Base-by-base conservation (phyloP, 2,797 vertebrate species). In the Psittacula derbiana region DNA sequence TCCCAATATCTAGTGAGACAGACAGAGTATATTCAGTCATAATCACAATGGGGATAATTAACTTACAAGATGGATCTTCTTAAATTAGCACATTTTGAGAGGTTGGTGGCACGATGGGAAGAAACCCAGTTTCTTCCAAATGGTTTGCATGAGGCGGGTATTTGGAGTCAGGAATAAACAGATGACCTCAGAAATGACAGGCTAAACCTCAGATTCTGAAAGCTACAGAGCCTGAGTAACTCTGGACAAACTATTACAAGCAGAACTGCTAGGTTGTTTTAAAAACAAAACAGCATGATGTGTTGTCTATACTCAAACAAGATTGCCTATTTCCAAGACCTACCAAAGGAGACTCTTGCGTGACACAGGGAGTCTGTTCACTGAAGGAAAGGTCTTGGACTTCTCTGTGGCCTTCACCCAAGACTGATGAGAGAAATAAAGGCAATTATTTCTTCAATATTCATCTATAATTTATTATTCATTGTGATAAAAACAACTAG, bases 321-420 rank as follows among this genome's bases (percentile, higher is more conserved):
- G 3, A 21, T 14, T 64, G 12, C 2, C 31, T 27, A 49, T 52
- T 93, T 81, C 53, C 38, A 72, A 4, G 21, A 12, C 8, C 8
- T 55, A 49, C 8, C 40, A 55, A 50, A 85, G 31, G 16, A 69
- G 17, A 15, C 20, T 46, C 15, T 41, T 16, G 9, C 6, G 44
- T 0, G 0, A 33, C 0, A 1, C 16, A 61, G 16, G 6, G 17
- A 70, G 5, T 17, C 2, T 24, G 10, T 18, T 76, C 46, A 61
- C 33, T 57, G 44, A 71, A 67, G 41, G 31, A 53, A 76, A 61
- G 33, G 24, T 13, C 52, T 33, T 49, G 12, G 13, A 27, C 14
- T 57, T 67, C 3, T 23, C 49, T 72, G 12, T 8, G 7, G 20
- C 38, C 18, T 95, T 69, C 50, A 38, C 27, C 53, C 53, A 12